Conservation (phyloP, 2,888 invertebrate genomes). For the Machimus rusticus region DNA sequence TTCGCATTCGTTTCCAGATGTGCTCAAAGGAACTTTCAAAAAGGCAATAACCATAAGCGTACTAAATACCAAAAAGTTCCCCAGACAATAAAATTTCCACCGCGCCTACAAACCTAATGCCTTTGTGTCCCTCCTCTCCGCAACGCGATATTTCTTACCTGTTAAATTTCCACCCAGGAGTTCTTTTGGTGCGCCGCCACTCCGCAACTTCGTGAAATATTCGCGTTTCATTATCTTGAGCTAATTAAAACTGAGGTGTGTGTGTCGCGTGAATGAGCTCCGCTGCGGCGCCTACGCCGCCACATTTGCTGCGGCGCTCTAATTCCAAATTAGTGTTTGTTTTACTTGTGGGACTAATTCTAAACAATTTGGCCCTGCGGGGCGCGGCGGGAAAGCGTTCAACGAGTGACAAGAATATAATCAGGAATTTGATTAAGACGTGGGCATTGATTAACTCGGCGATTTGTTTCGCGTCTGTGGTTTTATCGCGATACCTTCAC, state of each 20-base stretch:
- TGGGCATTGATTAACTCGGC: background rate
- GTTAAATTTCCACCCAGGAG: background rate
- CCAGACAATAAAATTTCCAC: conserved; percentile 3
- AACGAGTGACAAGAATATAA: background rate
- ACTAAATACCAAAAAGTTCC: conserved; percentile 22
- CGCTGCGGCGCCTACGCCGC: background rate
- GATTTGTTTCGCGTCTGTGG: background rate
- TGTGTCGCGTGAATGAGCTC: background rate
- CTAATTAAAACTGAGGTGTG: background rate
- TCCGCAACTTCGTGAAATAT: background rate
- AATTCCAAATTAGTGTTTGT: background rate
- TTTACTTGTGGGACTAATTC: background rate
- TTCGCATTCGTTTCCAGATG: background rate
- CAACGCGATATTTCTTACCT: background rate
- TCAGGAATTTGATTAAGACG: background rate
- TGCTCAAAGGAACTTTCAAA: background rate
- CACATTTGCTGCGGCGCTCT: background rate
- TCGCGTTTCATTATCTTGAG: background rate
- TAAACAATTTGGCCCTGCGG: background rate
- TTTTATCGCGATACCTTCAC: background rate
- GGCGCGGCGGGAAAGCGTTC: background rate
- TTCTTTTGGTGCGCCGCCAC: background rate
- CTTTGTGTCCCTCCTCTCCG: background rate
- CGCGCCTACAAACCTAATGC: background rate
- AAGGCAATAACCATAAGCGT: conserved; percentile 7